Evolutionary conservation across 2,888 invertebrate genomes (phyloP).

Genomic region (Ophonus ardosiacus): DNA sequence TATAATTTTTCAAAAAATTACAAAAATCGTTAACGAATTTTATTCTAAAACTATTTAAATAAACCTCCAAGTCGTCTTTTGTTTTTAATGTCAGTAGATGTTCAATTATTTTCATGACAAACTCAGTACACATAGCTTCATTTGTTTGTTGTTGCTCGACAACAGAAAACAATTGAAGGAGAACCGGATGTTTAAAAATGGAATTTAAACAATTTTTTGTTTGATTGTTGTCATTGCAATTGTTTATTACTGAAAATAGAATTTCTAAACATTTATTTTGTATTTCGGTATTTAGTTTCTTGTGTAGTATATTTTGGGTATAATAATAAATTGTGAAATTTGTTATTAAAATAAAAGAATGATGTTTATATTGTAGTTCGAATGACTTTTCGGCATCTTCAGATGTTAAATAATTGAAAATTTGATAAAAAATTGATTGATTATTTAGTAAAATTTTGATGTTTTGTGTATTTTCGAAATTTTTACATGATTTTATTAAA

Average conservation of each 20-base stretch:
- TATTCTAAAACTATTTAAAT: constrained; percentile 77
- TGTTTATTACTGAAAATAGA: constrained; percentile 69
- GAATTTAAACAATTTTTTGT: constrained; percentile 70
- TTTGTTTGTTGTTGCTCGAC: constrained; percentile 68
- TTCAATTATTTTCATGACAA: constrained; percentile 69
- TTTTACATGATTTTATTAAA: constrained; percentile 75
- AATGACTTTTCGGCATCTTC: too few relatives aligned
- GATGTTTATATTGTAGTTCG: too few relatives aligned
- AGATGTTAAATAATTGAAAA: constrained; percentile 73
- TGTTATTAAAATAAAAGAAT: constrained; percentile 56
- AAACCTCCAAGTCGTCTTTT: constrained; percentile 66
- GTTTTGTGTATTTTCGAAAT: constrained; percentile 75
- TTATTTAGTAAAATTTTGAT: constrained; percentile 70
- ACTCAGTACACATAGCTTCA: constrained; percentile 71
- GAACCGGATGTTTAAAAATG: constrained; percentile 74
- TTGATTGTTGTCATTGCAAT: constrained; percentile 67
- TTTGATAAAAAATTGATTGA: not conserved
- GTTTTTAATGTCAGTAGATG: constrained; percentile 66
- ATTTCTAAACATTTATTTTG: constrained; percentile 68
- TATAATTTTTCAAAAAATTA: constrained; percentile 76
- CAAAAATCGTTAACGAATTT: constrained; percentile 76
- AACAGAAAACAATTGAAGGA: constrained; percentile 74
- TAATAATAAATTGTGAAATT: constrained; percentile 72
- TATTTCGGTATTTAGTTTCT: constrained; percentile 66
- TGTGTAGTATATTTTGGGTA: constrained; percentile 69